Percentiles rank a stretch among this genome's conserved stretches.
Conservation (phyloP, 1,140 invertebrate genomes). For the Polypedilum pembai region DNA sequence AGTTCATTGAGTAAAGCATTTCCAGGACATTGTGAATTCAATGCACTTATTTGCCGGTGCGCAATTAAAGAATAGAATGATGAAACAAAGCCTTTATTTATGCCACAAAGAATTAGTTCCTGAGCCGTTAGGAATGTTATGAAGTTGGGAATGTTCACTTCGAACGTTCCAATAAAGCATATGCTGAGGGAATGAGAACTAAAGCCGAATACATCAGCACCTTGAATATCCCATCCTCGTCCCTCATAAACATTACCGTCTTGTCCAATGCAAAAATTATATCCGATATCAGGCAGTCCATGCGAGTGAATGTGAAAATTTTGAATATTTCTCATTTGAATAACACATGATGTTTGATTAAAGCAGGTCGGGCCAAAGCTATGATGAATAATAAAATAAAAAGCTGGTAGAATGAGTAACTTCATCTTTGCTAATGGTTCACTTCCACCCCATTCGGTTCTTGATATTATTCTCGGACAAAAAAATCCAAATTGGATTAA, state of each 20-base stretch:
- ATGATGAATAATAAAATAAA: neutral
- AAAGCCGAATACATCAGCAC: slow-evolving; percentile 37
- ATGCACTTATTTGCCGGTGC: neutral
- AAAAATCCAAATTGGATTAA: neutral
- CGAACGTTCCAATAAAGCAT: neutral
- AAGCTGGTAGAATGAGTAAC: neutral
- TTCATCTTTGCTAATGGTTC: neutral
- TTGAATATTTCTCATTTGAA: slow-evolving; percentile 54
- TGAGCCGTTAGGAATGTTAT: neutral
- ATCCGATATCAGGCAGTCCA: slow-evolving; percentile 55
- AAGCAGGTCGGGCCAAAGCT: neutral
- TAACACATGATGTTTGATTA: slow-evolving; percentile 43
- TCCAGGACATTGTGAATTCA: neutral
- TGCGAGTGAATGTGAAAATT: slow-evolving; percentile 63
- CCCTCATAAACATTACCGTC: slow-evolving; percentile 55
- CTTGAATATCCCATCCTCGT: slow-evolving; percentile 54
- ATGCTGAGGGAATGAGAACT: neutral
- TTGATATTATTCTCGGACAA: neutral
- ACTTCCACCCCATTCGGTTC: neutral
- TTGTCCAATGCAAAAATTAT: slow-evolving; percentile 61
- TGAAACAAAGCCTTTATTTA: neutral
- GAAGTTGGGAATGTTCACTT: neutral
- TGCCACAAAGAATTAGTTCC: neutral
- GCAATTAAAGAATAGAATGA: neutral
- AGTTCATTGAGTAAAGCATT: neutral